Conservation (phyloP, 1,140 invertebrate genomes). For the Neodiprion fabricii region DNA sequence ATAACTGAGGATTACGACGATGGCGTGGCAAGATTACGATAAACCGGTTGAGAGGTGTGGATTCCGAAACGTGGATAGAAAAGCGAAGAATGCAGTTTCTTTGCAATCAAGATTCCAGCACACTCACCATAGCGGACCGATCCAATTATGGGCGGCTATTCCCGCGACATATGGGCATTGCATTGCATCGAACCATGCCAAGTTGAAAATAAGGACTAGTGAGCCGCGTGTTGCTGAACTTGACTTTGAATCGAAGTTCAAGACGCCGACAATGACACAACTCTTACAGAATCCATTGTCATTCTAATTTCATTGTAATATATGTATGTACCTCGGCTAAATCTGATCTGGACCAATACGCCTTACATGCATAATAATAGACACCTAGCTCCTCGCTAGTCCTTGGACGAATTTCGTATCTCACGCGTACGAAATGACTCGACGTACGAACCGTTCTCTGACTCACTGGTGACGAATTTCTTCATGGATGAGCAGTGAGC, state of each 20-base stretch:
- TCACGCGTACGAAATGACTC: too few relatives aligned
- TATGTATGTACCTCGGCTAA: neutral
- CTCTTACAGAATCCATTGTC: slow-evolving; percentile 5
- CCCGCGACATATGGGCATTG: too few relatives aligned
- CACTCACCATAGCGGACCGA: neutral
- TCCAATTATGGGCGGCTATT: neutral
- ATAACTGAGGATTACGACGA: neutral
- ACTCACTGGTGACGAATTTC: too few relatives aligned
- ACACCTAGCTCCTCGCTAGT: too few relatives aligned
- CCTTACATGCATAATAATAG: neutral
- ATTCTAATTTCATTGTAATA: slow-evolving; percentile 4
- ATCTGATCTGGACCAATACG: neutral
- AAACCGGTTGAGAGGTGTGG: slow-evolving; percentile 4
- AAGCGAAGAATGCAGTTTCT: neutral
- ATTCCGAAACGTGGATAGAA: neutral
- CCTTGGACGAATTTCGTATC: too few relatives aligned
- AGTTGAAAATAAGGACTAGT: too few relatives aligned
- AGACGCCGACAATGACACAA: neutral
- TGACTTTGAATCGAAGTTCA: neutral
- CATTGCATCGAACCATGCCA: too few relatives aligned
- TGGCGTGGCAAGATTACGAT: neutral
- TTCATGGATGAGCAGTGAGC: too few relatives aligned
- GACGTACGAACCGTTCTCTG: too few relatives aligned
- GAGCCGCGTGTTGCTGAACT: neutral
- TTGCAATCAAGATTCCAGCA: neutral